Evolutionary conservation across 2,888 invertebrate species (phyloP).

Genomic region (Ornithoptera priamus): DNA sequence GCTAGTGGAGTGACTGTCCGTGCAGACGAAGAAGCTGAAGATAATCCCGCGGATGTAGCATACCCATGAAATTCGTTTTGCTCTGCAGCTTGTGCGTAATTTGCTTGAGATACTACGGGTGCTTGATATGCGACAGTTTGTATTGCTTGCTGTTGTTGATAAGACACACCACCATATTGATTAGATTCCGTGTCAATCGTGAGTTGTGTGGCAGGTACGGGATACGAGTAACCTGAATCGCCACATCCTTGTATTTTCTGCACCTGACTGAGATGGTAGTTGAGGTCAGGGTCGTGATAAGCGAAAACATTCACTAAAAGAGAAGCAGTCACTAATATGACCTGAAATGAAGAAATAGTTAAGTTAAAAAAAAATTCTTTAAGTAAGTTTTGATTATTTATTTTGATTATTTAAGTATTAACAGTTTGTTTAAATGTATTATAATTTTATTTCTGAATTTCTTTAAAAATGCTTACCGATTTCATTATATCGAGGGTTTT

Average conservation of each 20-base stretch:
- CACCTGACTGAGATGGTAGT: slow-evolving; percentile 69
- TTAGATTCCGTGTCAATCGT: slow-evolving; percentile 52
- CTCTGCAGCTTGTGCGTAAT: slow-evolving; percentile 43
- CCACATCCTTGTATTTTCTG: slow-evolving; percentile 58
- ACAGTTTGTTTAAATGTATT: background rate
- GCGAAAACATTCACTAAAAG: slow-evolving; percentile 54
- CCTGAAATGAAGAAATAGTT: slow-evolving; percentile 50
- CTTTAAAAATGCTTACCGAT: slow-evolving; percentile 50
- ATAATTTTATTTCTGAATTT: background rate
- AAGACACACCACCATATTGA: slow-evolving; percentile 42
- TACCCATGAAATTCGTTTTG: slow-evolving; percentile 77
- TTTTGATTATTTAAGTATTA: background rate
- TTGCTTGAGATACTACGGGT: slow-evolving; percentile 52
- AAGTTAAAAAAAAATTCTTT: background rate
- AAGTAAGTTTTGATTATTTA: background rate
- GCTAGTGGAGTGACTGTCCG: slow-evolving; percentile 65
- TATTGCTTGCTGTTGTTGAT: slow-evolving; percentile 45
- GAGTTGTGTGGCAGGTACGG: slow-evolving; percentile 76
- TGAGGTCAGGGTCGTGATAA: slow-evolving; percentile 73
- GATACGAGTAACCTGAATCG: slow-evolving; percentile 77
- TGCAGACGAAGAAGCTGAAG: slow-evolving; percentile 49
- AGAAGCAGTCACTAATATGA: slow-evolving; percentile 47
- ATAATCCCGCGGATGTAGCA: slow-evolving; percentile 76
- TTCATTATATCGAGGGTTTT: slow-evolving; percentile 50
- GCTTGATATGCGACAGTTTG: slow-evolving; percentile 38